These are phyloP conservation scores for Ctenomys sociabilis DNA, from an alignment of 2,113 vertebrate genomes.

Conservation along the genomic window DNA sequence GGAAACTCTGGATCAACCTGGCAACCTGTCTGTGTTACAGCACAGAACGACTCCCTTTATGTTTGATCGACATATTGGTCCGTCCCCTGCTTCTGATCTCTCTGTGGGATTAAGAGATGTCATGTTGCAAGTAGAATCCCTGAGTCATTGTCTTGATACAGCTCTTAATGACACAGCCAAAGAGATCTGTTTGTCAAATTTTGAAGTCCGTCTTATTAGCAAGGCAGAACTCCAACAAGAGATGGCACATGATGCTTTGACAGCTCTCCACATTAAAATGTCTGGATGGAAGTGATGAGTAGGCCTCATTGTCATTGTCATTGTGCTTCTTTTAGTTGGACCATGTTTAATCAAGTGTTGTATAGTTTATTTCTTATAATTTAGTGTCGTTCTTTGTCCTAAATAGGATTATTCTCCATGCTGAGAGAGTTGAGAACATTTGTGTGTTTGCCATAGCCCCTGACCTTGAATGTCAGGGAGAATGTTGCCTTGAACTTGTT, in stretches of 20 bases:
- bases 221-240: not conserved
- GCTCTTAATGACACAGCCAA: too few relatives aligned
- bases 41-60: not conserved
- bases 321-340: not conserved
- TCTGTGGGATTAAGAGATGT: not conserved
- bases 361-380: not conserved
- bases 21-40: not conserved
- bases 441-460: accelerated
- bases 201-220: not conserved
- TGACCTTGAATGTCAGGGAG: not conserved
- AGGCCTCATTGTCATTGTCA: not conserved
- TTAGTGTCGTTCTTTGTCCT: not conserved
- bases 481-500: not conserved
- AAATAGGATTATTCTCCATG: not conserved
- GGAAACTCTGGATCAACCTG: not conserved
- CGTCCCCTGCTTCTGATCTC: not conserved
- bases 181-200: not conserved
- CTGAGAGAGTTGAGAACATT: not conserved
- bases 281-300: not conserved
- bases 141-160: not conserved
- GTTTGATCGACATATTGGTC: too few relatives aligned
- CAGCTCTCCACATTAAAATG: not conserved
- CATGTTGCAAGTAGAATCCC: not conserved
- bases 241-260: not conserved
- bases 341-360: not conserved